Percentiles rank a stretch among this genome's conserved stretches.
Evolutionary conservation across 2,797 vertebrate genomes (phyloP).

Genomic region (Decapterus maruadsi): DNA sequence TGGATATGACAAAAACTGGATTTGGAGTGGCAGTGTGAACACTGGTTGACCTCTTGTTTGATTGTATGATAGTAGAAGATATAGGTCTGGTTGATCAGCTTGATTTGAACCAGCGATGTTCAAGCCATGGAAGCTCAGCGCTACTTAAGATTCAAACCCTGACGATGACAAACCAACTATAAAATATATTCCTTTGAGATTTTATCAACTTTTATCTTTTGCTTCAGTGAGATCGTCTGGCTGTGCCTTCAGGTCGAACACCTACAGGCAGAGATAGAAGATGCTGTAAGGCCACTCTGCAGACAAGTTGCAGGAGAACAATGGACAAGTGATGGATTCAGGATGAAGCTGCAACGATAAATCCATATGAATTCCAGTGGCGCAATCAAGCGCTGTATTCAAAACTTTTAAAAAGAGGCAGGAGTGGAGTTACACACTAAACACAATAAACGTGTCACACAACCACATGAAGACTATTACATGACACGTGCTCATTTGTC

Average conservation of each 20-base stretch:
- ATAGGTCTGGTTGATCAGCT: too few species aligned
- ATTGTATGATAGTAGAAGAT: too few species aligned
- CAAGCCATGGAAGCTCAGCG: neutral
- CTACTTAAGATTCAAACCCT: neutral
- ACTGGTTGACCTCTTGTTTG: too few species aligned
- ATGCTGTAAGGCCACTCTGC: neutral
- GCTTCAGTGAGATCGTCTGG: neutral
- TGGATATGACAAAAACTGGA: too few species aligned
- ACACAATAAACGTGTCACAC: slow-evolving; percentile 25
- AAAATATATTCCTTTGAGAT: neutral
- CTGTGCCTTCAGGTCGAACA: neutral
- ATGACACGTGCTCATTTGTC: slow-evolving; percentile 73
- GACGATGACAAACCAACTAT: neutral
- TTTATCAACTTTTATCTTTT: neutral
- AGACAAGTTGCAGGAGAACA: neutral
- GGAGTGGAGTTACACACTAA: slow-evolving; percentile 13
- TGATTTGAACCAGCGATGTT: neutral
- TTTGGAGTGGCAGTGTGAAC: too few species aligned
- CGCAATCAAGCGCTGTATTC: neutral
- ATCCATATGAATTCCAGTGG: neutral
- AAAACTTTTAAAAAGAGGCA: slow-evolving; percentile 21
- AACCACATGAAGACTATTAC: slow-evolving; percentile 47
- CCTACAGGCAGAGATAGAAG: neutral
- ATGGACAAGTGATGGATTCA: neutral
- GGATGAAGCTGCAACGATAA: neutral